These are phyloP conservation scores for Thomomys bottae DNA, from an alignment of 2,113 vertebrate species.

Conservation along the genomic window DNA sequence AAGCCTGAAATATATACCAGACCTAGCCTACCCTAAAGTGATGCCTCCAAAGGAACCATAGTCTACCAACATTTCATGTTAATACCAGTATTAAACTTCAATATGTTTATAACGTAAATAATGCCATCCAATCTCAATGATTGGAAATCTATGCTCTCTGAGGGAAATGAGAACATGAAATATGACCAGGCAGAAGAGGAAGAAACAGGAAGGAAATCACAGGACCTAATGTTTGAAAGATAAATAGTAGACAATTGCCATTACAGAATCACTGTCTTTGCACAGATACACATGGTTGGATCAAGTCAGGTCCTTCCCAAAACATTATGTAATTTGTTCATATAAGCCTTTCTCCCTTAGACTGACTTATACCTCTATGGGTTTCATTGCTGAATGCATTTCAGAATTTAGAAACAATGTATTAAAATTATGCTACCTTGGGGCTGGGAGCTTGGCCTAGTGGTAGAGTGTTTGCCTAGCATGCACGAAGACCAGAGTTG, in stretches of 20 bases:
- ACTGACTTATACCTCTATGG: neutral
- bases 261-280: neutral
- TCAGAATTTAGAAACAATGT: neutral
- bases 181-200: neutral
- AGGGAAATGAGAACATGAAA: neutral
- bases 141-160: neutral
- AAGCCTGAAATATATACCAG: neutral
- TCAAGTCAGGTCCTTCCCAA: neutral
- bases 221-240: neutral
- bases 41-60: neutral
- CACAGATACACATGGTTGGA: neutral
- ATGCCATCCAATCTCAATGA: neutral
- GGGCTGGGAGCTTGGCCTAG: no score
- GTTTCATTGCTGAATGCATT: neutral
- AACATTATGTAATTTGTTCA: neutral
- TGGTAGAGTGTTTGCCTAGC: no score
- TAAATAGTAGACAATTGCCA: neutral
- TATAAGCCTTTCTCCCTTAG: neutral
- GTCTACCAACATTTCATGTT: accelerated
- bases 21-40: neutral
- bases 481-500: no score
- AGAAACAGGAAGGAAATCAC: neutral
- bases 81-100: neutral
- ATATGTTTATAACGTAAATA: neutral
- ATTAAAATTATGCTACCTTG: neutral